Base-by-base conservation (phyloP, 2,797 vertebrate genomes). In the Bradypodion pumilum region DNA sequence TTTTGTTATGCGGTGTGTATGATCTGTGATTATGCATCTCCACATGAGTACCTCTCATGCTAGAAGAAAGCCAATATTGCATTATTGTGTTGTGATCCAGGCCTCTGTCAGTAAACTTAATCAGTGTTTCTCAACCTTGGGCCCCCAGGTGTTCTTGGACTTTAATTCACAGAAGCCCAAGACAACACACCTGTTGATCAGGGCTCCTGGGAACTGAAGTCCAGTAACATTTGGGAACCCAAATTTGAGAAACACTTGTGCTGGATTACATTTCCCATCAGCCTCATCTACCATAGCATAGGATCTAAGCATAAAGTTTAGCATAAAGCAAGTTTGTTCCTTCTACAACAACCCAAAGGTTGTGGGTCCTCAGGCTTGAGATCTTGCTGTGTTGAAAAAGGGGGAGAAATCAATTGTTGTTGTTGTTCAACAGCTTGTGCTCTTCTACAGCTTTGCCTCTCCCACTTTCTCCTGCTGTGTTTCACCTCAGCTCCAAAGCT, bases 381-480 rank as follows among this genome's bases (percentile, higher is more conserved):
- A 16, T 15, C 1, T 3, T 15, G 12, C 27, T 40, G 8, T 29
- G 9, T 10, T 40, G 68, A 66, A n/a, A 56, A 56, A 13, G 52
- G 8, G 63, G 49, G 6, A 13, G 68, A 52, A 7, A 59, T 8
- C 72, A 59, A 37, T 65, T 23, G 1, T 74, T 3, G 23, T 1
- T 74, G 40, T 7, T 35, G 35, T 1, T 66, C 5, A 52, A 25
- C 66, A 7, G 0, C 0, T 27, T 4, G 1, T 23, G 42, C 4
- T 19, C 60, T 32, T 19, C 60, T 32, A 27, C 23, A 25, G 27
- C 29, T 46, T 52, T 76, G 65, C 12, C 19, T 60, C 7, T 2
- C 2, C 16, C 9, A 3, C 0, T 1, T 35, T 7, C 42, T 74
- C 35, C 6, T 2, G 0, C 0, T 37, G 12, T 44, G 7, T 2